Evolutionary conservation across 1,140 invertebrate genomes (phyloP), one percentile per base, ranked within the genome.

Genomic region (Cardiocondyla obscurior): DNA sequence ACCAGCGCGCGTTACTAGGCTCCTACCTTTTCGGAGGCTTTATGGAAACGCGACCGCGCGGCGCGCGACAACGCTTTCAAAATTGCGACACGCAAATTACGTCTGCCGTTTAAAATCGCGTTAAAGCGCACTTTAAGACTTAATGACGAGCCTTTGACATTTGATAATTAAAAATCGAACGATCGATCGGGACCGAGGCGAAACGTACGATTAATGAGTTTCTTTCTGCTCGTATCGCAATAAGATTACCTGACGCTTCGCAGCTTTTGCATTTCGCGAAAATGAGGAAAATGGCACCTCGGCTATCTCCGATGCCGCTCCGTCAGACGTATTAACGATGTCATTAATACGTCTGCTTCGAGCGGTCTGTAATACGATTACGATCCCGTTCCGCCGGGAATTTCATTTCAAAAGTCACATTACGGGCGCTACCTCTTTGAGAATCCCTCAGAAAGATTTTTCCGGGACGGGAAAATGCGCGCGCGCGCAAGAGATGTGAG

Each of bases 271-370:
- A n/a, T 10, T 39, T 39, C 8, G 46, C n/a, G 22, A 39, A 33
- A 74, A 72, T 72, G n/a, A 16, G 10, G 19, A 39, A 53, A 51
- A 28, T 42, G 30, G 6, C 14, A 53, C 3, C 33, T 28, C 22
- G 60, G 30, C 6, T 22, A 16, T 67, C 33, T n/a, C n/a, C 19
- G 44, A 16, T 10, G 25, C 10, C 30, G 5, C 33, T 62, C 10
- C 30, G 5, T 42, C 74, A 53, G 25, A 79, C 62, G 16, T 79
- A 79, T 69, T 79, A 79, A 79, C 39, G 60, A 79, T 25, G 10
- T 69, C 36, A 42, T 79, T 79, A 67, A 79, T 67, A 79, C 46
- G 36, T 53, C 28, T 53, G 49, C 16, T 10, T 53, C 22, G n/a
- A 51, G 33, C 16, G 7, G 16, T 8, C 4, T 53, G 22, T 79